Evolutionary conservation across 2,888 invertebrate species (phyloP), one percentile per base, ranked within the genome.

Genomic region (Microctonus hyperodae): DNA sequence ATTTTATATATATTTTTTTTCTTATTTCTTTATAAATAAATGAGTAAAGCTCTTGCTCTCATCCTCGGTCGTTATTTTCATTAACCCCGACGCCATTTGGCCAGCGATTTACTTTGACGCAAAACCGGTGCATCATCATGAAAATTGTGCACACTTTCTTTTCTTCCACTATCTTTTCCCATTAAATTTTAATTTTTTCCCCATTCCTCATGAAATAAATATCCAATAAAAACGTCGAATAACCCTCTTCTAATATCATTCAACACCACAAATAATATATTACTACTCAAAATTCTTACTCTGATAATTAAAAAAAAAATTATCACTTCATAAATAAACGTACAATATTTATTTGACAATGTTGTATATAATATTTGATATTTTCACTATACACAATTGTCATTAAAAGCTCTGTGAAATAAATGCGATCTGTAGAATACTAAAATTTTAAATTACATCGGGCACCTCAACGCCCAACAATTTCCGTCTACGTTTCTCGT

Each of bases 401-500:
- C n/a, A 7, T 44, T 16, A 44, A 35, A 16, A 16, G 44, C 7
- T 16, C 16, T 31, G 25, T 11, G 50, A 44, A 23, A 35, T 31
- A 22, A 50, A 58, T 11, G 35, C 23, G 13, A 20, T 22, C 40
- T 22, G 51, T 25, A 48, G 50, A 64, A 35, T 48, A 56, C 37
- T 37, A 55, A 37, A 68, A 69, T 67, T 65, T 55, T 56, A 69
- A 69, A 70, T 70, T 72, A 59, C 69, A 63, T 58, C 68, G 68
- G 68, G 66, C 60, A 62, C 68, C 68, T 65, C 69, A 50, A 58
- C 64, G 61, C 63, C 68, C 56, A 67, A 69, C 70, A 70, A 68
- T 72, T 70, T 72, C 65, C 69, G 72, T 68, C 70, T 67, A 67
- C 68, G 60, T 69, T 71, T 72, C 69, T 70, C 70, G 65, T 72